phyloP scores from a whole-genome alignment of 2,888 invertebrate genomes.

The Pyrgus malvae region DNA sequence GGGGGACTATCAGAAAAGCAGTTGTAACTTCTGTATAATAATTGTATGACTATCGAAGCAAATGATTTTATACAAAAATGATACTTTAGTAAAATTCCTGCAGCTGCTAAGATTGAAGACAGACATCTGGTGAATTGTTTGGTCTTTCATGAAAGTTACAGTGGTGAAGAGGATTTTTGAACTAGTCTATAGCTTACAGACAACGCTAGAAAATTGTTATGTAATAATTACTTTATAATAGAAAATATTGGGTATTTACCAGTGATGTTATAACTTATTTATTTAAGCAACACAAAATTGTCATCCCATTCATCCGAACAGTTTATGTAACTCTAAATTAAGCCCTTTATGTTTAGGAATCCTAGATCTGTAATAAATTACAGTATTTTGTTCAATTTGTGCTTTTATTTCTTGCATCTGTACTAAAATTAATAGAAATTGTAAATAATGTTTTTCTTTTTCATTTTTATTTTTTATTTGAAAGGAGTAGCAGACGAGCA shows the following conservation, averaged over 20 bases:
- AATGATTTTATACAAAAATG: too few relatives aligned
- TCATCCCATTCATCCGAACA: not conserved
- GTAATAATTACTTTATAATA: slow-evolving; percentile 2
- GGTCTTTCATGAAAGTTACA: not conserved
- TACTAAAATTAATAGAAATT: too few relatives aligned
- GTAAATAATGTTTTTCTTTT: too few relatives aligned
- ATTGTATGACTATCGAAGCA: too few relatives aligned
- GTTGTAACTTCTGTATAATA: too few relatives aligned
- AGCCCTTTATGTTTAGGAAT: slow-evolving; percentile 2
- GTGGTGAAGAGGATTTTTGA: not conserved
- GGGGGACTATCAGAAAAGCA: too few relatives aligned
- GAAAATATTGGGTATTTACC: slow-evolving; percentile 5
- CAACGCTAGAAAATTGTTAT: slow-evolving; percentile 16
- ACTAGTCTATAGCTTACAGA: slow-evolving; percentile 13
- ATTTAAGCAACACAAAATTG: slow-evolving; percentile 2
- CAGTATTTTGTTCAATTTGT: slow-evolving; percentile 67
- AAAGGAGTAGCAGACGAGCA: too few relatives aligned
- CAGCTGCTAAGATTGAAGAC: not conserved
- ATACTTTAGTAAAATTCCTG: too few relatives aligned
- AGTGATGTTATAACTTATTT: slow-evolving; percentile 11
- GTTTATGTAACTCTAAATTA: not conserved
- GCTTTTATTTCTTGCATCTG: slow-evolving; percentile 36
- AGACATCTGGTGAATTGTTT: not conserved
- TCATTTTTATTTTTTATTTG: too few relatives aligned
- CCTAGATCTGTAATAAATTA: slow-evolving; percentile 77